These are phyloP conservation scores for Scomber colias DNA, from an alignment of 2,113 vertebrate species.

Conservation along the genomic window DNA sequence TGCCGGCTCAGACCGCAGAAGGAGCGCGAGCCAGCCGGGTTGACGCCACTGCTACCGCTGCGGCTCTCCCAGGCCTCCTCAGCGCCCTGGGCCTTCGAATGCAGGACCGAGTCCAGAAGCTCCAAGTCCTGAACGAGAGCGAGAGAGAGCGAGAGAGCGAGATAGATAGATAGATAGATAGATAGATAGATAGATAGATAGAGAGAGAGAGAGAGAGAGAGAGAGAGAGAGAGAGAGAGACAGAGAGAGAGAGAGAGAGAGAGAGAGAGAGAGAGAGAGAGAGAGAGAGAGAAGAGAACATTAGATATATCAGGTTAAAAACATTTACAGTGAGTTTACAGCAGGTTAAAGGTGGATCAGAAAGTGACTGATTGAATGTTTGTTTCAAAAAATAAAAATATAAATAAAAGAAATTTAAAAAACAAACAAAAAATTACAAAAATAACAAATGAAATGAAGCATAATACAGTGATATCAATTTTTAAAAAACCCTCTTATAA, in stretches of 20 bases:
- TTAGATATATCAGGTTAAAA: background rate
- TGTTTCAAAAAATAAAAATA: background rate
- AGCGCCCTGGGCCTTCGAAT: conserved; percentile 70
- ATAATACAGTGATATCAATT: too few species aligned
- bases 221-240: background rate
- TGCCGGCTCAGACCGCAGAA: conserved; percentile 86
- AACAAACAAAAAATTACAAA: background rate
- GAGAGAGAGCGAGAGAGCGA: too few species aligned
- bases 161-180: too few species aligned
- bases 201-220: background rate
- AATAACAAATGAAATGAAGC: too few species aligned
- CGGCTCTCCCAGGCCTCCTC: conserved; percentile 87
- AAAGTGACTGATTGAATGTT: background rate
- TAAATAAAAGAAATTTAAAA: background rate
- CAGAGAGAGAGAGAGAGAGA: too few species aligned
- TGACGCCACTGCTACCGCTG: background rate
- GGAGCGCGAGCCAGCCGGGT: conserved; percentile 74
- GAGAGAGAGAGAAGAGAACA: background rate
- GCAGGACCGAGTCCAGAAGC: conserved; percentile 88
- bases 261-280: background rate
- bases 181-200: too few species aligned
- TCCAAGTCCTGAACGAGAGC: conserved; percentile 87
- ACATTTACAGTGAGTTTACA: too few species aligned
- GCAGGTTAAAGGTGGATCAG: too few species aligned
- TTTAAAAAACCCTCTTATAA: too few species aligned